Percentiles rank a stretch among this genome's conserved stretches.
These are phyloP conservation scores for Phaethon lepturus DNA, from an alignment of 2,113 vertebrate species.

Conservation along the genomic window DNA sequence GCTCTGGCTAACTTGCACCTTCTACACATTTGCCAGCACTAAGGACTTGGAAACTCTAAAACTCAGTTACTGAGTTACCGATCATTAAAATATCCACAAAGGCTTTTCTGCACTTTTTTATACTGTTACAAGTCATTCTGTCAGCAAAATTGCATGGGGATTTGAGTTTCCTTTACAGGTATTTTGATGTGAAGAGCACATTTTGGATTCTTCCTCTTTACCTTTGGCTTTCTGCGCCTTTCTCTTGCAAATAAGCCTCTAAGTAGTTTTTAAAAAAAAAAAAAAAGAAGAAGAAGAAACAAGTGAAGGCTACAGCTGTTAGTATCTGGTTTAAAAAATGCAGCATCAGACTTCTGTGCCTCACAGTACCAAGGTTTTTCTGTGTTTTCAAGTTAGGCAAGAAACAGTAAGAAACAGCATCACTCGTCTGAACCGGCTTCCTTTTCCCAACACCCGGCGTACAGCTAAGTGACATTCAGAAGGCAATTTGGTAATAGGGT, in stretches of 20 bases:
- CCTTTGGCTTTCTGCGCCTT: background rate
- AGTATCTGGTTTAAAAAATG: background rate
- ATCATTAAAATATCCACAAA: background rate
- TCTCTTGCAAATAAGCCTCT: background rate
- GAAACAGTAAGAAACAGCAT: background rate
- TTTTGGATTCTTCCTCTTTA: background rate
- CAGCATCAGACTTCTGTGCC: background rate
- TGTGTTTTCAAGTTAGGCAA: background rate
- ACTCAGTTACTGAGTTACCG: background rate
- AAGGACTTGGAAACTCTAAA: background rate
- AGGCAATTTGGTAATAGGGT: background rate
- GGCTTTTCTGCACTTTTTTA: background rate
- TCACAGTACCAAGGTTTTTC: fast-evolving
- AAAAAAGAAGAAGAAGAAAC: background rate
- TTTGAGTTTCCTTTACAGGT: background rate
- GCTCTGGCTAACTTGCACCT: background rate
- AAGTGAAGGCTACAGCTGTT: background rate
- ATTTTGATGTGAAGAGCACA: background rate
- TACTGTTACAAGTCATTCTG: background rate
- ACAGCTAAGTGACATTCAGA: background rate
- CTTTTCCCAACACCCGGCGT: background rate
- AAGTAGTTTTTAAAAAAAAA: background rate
- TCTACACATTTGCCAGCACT: background rate
- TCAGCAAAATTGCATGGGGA: background rate
- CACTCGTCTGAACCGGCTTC: background rate